phyloP scores from a whole-genome alignment of 2,888 invertebrate species.

The Tachina lurida region DNA sequence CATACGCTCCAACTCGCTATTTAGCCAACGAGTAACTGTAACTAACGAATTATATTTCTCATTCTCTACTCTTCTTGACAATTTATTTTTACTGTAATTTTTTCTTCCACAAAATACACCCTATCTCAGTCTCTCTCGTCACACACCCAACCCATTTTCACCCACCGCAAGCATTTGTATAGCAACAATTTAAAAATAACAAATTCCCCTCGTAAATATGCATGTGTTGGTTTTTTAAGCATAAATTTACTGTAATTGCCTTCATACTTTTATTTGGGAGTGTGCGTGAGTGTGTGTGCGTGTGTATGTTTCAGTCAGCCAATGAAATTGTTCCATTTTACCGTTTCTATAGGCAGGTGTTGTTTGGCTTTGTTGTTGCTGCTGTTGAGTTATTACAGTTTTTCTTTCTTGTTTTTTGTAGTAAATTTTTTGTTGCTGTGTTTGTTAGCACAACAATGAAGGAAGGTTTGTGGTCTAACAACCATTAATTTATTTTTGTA shows the following conservation, averaged over 20 bases:
- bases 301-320: slow-evolving; percentile 4
- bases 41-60: neutral
- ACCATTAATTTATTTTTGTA: slow-evolving; percentile 69
- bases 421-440: slow-evolving; percentile 41
- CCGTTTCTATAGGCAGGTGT: slow-evolving; percentile 59
- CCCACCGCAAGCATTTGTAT: neutral
- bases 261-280: neutral
- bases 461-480: slow-evolving; percentile 62
- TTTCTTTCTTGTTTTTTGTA: slow-evolving; percentile 32
- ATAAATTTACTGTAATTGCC: neutral
- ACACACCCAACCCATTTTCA: neutral
- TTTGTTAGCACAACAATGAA: slow-evolving; percentile 60
- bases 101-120: neutral
- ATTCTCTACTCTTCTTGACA: slow-evolving; percentile 22
- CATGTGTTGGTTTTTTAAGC: neutral
- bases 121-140: slow-evolving; percentile 10
- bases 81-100: slow-evolving; percentile 6
- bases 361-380: slow-evolving; percentile 37
- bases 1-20: slow-evolving; percentile 37
- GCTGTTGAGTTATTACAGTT: slow-evolving; percentile 25
- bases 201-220: slow-evolving; percentile 3
- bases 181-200: neutral
- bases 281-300: neutral
- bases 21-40: slow-evolving; percentile 32
- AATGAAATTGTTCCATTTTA: slow-evolving; percentile 55